These are phyloP conservation scores for Agrypnus murinus DNA, from an alignment of 2,888 invertebrate genomes.

Conservation along the genomic window DNA sequence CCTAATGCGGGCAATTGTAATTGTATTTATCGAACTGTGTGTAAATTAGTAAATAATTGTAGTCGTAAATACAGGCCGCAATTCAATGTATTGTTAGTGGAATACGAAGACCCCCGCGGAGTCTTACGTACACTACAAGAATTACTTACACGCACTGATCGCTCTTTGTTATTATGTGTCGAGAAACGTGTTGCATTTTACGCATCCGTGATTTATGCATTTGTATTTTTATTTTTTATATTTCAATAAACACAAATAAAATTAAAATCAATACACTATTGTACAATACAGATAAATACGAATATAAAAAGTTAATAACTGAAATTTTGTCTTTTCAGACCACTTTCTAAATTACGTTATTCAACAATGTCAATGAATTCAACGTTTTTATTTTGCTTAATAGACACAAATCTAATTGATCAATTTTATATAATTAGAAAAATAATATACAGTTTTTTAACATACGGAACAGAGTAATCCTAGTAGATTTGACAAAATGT, in stretches of 20 bases:
- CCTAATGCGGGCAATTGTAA: conserved; percentile 68
- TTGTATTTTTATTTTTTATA: conserved; percentile 16
- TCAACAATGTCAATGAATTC: too few species aligned
- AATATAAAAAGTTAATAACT: too few species aligned
- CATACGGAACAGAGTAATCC: too few species aligned
- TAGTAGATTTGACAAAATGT: too few species aligned
- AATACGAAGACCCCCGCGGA: conserved; percentile 63
- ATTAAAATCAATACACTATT: too few species aligned
- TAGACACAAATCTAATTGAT: too few species aligned
- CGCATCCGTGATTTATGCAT: conserved; percentile 28
- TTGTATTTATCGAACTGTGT: conserved; percentile 71
- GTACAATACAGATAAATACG: too few species aligned
- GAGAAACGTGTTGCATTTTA: conserved; percentile 42
- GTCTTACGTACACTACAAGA: conserved; percentile 67
- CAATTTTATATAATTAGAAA: too few species aligned
- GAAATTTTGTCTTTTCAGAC: too few species aligned
- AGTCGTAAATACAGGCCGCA: conserved; percentile 66
- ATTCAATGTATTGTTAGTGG: conserved; percentile 64
- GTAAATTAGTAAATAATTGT: conserved; percentile 70
- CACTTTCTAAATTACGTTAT: too few species aligned
- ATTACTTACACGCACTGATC: conserved; percentile 58
- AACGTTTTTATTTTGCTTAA: too few species aligned
- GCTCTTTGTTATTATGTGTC: conserved; percentile 50
- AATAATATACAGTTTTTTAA: too few species aligned
- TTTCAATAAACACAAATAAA: not conserved